Evolutionary conservation across 1,140 invertebrate species (phyloP).

Genomic region (Solenopsis invicta): DNA sequence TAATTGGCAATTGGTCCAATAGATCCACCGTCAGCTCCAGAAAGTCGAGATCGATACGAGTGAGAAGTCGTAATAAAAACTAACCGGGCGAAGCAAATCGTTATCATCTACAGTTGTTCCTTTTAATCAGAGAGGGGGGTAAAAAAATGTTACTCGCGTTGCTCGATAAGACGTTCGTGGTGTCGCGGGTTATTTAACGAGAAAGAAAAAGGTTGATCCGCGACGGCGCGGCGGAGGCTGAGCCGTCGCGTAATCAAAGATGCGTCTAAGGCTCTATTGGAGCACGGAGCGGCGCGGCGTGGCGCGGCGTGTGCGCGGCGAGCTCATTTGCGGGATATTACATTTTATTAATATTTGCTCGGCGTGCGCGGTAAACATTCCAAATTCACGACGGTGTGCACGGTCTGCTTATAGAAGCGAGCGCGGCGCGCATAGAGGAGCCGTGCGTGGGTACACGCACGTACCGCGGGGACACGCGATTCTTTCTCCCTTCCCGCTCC

Average conservation of each 20-base stretch:
- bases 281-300: not conserved
- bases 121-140: not conserved
- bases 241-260: constrained; percentile 49
- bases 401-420: constrained; percentile 57
- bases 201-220: not conserved
- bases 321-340: constrained; percentile 74
- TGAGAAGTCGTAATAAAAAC: not conserved
- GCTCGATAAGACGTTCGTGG: not conserved
- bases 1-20: no score
- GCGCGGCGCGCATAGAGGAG: constrained; percentile 26
- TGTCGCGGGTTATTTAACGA: constrained; percentile 44
- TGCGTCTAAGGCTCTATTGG: constrained; percentile 53
- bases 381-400: constrained; percentile 67
- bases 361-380: constrained; percentile 70
- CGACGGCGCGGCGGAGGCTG: no score
- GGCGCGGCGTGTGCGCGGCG: not conserved
- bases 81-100: not conserved
- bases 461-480: constrained; percentile 50
- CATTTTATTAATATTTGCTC: constrained; percentile 80
- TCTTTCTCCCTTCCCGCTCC: constrained; percentile 46
- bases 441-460: constrained; percentile 54
- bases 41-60: not conserved
- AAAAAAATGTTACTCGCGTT: not conserved
- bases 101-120: not conserved
- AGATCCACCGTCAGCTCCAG: no score